Evolutionary conservation across 2,113 vertebrate genomes (phyloP).

Genomic region (Antennarius striatus): DNA sequence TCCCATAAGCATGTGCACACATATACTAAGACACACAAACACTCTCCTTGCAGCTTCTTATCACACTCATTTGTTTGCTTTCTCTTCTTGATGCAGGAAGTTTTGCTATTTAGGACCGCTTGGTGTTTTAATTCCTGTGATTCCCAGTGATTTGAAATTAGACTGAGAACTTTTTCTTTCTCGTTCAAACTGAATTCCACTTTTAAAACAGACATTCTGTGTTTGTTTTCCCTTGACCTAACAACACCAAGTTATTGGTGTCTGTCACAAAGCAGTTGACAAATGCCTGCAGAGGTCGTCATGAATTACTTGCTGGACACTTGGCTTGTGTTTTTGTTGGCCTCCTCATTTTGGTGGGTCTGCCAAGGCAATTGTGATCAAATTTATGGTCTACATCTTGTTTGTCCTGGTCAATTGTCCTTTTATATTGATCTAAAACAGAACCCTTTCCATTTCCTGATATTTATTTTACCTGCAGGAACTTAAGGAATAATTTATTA

Average conservation of each 20-base stretch:
- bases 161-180: background rate
- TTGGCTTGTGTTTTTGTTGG: conserved; percentile 64
- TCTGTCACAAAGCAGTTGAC: conserved; percentile 59
- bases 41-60: conserved; percentile 19
- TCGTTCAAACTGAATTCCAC: conserved; percentile 1
- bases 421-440: conserved; percentile 75
- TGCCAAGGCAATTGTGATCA: conserved; percentile 64
- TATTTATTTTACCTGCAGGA: conserved; percentile 77
- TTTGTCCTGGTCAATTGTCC: conserved; percentile 60
- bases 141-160: conserved; percentile 6
- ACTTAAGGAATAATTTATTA: conserved; percentile 76
- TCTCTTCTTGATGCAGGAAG: conserved; percentile 1
- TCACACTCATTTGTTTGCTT: conserved; percentile 38
- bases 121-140: conserved; percentile 9
- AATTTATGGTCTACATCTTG: conserved; percentile 73
- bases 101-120: conserved; percentile 7
- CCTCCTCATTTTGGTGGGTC: conserved; percentile 43
- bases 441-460: conserved; percentile 68
- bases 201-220: conserved; percentile 21
- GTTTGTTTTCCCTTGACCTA: conserved; percentile 63
- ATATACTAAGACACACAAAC: conserved; percentile 53
- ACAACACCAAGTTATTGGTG: conserved; percentile 59
- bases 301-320: conserved; percentile 70
- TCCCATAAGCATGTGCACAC: conserved; percentile 54
- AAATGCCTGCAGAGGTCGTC: conserved; percentile 37